Percentiles rank a stretch among this genome's conserved stretches.
Conservation (phyloP, 1,140 invertebrate genomes). For the Latrodectus geometricus region DNA sequence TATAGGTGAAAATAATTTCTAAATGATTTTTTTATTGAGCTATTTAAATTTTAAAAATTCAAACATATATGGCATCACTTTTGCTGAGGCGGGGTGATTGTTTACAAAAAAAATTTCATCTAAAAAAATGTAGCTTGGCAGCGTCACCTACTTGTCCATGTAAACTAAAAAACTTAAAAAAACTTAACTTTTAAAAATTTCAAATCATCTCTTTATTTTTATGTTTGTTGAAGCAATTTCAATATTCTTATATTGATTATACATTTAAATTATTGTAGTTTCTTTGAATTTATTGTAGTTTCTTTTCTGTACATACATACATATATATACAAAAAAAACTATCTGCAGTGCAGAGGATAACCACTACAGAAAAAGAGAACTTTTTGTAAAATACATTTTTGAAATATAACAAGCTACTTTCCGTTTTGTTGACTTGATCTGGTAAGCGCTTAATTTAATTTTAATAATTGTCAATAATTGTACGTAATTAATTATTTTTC, state of each 20-base stretch:
- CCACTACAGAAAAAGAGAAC: conserved; percentile 7
- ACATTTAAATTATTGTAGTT: no score
- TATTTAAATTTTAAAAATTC: no score
- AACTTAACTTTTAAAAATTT: neutral
- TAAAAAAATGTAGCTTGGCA: conserved; percentile 15
- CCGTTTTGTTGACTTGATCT: no score
- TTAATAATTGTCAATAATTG: no score
- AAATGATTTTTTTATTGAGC: no score
- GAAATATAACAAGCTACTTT: neutral
- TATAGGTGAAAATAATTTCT: no score
- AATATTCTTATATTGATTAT: no score
- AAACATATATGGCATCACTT: neutral
- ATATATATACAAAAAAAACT: conserved; percentile 4
- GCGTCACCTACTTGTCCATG: neutral
- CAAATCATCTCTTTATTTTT: neutral
- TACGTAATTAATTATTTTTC: no score
- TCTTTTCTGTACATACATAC: no score
- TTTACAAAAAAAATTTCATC: conserved; percentile 2
- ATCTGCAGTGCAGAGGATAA: conserved; percentile 7
- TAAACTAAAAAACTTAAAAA: neutral
- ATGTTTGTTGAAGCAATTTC: no score
- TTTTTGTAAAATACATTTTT: neutral
- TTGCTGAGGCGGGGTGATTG: neutral
- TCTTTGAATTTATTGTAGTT: no score
- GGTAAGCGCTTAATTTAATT: no score